Percentiles rank a stretch among this genome's conserved stretches.
These are phyloP conservation scores for Chrysomallon squamiferum DNA, from an alignment of 1,140 invertebrate species.

Conservation along the genomic window DNA sequence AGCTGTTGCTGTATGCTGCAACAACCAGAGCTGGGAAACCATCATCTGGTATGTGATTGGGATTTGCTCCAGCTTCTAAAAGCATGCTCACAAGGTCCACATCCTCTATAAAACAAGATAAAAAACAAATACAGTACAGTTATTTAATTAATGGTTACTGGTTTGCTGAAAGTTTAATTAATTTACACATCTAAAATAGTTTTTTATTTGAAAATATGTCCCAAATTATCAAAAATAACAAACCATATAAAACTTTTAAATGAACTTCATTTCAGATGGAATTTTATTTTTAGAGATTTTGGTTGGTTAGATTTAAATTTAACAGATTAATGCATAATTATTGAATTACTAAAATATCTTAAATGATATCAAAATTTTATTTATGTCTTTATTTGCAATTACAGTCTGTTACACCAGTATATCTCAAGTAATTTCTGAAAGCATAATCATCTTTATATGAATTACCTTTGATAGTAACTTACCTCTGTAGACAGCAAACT, in stretches of 20 bases:
- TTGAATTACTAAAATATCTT: too few relatives aligned
- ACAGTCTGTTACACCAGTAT: too few relatives aligned
- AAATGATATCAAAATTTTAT: too few relatives aligned
- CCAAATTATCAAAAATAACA: too few relatives aligned
- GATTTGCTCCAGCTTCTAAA: slow-evolving; percentile 43
- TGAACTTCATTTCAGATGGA: too few relatives aligned
- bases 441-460: too few relatives aligned
- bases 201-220: not conserved
- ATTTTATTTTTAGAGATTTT: too few relatives aligned
- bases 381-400: too few relatives aligned
- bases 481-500: slow-evolving; percentile 51
- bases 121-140: not conserved
- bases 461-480: slow-evolving; percentile 7
- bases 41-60: slow-evolving; percentile 23
- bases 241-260: too few relatives aligned
- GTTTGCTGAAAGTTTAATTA: slow-evolving; percentile 11
- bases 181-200: not conserved
- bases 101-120: slow-evolving; percentile 26
- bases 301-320: too few relatives aligned
- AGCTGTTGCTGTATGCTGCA: slow-evolving; percentile 30
- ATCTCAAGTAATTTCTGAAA: too few relatives aligned
- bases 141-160: slow-evolving; percentile 14
- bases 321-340: too few relatives aligned
- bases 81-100: slow-evolving; percentile 28
- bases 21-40: slow-evolving; percentile 35